phyloP scores from a whole-genome alignment of 2,888 invertebrate genomes.

The Cantharis flavilabris region DNA sequence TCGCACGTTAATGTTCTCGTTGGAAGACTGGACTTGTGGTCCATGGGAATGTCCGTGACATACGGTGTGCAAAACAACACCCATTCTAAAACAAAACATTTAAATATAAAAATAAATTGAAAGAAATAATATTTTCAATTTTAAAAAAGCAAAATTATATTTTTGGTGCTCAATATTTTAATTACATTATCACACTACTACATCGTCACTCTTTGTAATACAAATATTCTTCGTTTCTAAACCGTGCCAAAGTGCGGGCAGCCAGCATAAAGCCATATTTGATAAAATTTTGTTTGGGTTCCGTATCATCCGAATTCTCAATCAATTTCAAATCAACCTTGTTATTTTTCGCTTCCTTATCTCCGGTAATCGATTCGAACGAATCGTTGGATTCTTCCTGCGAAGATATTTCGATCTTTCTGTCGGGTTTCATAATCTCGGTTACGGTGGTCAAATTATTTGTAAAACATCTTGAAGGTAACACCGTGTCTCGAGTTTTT shows the following conservation, averaged over 20 bases:
- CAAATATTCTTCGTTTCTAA: background rate
- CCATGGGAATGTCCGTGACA: constrained; percentile 54
- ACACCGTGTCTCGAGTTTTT: background rate
- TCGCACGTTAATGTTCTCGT: constrained; percentile 74
- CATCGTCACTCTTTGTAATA: background rate
- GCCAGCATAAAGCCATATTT: background rate
- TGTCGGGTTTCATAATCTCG: background rate
- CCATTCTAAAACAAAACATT: constrained; percentile 65
- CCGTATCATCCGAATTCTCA: background rate
- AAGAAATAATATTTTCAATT: no score
- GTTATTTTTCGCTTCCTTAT: background rate
- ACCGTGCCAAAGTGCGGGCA: background rate
- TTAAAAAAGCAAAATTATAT: background rate
- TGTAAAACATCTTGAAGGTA: background rate
- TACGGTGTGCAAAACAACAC: constrained; percentile 75
- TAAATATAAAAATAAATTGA: no score
- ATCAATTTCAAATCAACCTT: background rate
- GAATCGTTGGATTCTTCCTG: background rate
- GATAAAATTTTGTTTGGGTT: background rate
- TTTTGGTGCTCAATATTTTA: background rate
- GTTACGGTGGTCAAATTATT: background rate
- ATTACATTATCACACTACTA: background rate
- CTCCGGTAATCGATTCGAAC: background rate
- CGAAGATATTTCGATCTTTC: background rate
- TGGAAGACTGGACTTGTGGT: constrained; percentile 17